These are phyloP conservation scores for Tuberolachnus salignus DNA, from an alignment of 2,888 invertebrate species.

Conservation along the genomic window DNA sequence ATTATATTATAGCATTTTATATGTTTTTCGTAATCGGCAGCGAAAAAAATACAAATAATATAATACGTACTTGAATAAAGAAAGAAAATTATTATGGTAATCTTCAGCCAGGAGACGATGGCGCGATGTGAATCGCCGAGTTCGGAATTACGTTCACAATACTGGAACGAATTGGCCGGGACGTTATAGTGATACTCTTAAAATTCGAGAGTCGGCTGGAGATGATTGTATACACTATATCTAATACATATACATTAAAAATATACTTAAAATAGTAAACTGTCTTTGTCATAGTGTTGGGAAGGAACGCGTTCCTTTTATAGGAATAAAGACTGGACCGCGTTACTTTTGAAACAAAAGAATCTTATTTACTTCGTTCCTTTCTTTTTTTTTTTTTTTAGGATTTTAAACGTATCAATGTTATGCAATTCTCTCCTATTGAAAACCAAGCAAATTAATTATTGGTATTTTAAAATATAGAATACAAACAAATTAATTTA, in stretches of 20 bases:
- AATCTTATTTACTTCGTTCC: too few species aligned
- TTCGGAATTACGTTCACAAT: background rate
- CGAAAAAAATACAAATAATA: too few species aligned
- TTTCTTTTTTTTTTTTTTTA: too few species aligned
- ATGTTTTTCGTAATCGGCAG: too few species aligned
- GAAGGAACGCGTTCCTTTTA: background rate
- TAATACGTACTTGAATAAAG: background rate
- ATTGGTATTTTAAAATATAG: too few species aligned
- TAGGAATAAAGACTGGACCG: too few species aligned
- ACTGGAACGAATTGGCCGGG: constrained; percentile 12
- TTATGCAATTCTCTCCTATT: too few species aligned
- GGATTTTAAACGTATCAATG: too few species aligned
- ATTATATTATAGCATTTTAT: too few species aligned
- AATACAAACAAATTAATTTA: too few species aligned
- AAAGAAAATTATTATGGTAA: background rate
- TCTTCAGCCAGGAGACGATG: background rate
- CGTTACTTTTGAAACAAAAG: too few species aligned
- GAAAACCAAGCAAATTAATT: too few species aligned
- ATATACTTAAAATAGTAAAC: background rate
- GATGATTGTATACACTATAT: background rate
- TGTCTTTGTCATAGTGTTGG: background rate
- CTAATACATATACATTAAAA: background rate
- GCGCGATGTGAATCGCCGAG: constrained; percentile 10
- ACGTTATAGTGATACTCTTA: background rate
- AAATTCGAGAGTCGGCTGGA: background rate